phyloP scores from a whole-genome alignment of 2,113 vertebrate genomes.

The Corythornis cristatus region DNA sequence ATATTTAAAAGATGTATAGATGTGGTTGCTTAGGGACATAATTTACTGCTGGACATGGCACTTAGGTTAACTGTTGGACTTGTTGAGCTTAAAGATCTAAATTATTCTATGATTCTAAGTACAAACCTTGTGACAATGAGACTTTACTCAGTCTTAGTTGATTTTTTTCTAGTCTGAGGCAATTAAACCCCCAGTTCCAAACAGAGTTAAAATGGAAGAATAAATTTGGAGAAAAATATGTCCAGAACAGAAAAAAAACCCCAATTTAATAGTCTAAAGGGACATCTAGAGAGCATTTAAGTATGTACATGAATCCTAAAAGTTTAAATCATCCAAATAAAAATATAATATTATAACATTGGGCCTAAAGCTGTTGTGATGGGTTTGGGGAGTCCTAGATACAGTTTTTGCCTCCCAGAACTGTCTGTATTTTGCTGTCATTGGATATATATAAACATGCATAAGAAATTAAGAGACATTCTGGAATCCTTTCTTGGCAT shows the following conservation, averaged over 20 bases:
- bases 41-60: background rate
- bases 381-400: background rate
- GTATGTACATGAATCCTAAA: background rate
- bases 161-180: background rate
- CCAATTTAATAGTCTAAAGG: background rate
- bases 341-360: background rate
- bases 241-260: background rate
- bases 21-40: background rate
- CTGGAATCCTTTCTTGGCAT: slow-evolving; percentile 24
- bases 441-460: slow-evolving; percentile 13
- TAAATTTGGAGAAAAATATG: background rate
- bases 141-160: background rate
- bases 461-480: slow-evolving; percentile 26
- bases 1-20: background rate
- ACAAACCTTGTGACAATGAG: background rate
- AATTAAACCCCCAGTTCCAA: background rate
- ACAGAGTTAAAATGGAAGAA: background rate
- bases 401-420: background rate
- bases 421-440: background rate
- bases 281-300: background rate
- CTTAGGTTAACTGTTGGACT: background rate
- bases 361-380: background rate
- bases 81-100: background rate
- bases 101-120: background rate
- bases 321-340: background rate